Evolutionary conservation across 30 jellyfish, hydroid and myxozoan species (phyloP), one percentile per base, ranked within the genome.

Genomic region (Chironex yamaguchii): DNA sequence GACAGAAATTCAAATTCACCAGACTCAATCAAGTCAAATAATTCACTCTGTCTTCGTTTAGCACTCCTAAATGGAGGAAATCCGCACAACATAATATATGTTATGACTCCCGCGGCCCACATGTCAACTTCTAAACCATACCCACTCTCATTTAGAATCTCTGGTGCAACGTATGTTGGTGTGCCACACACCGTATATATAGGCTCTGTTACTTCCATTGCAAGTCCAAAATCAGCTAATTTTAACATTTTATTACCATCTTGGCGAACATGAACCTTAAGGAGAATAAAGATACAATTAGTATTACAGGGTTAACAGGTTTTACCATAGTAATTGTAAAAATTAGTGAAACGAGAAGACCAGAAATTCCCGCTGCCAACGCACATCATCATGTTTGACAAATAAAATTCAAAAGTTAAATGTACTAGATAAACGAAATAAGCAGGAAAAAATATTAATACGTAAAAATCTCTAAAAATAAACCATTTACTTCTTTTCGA

Each of bases 81-180:
- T 17, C 99, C 99, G 70, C 99, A 94, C 24, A 94, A 92, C 99
- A 94, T 94, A 65, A 94, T 94, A 53, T 94, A 94, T 26, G 93
- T 67, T 53, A 94, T 94, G 52, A 94, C 99, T 29, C 99, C 99
- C 49, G 99, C 99, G 27, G 99, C 99, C 99, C 99, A 94, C 94
- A 83, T 83, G 79, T 94, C 99, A 4, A 94, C 99, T 67, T 89
- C 94, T 24, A 94, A 85, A 81, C 99, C 99, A 54, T 94, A 94
- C 2, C 99, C 99, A 21, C 89, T 63, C 51, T 94, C 99, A n/a
- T 84, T 76, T 2, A 94, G 89, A 28, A 94, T 94, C 79, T 94
- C 99, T 2, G 99, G 99, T 13, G 99, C 97, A 32, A 94, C 99
- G 52, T 94, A 94, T 0, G 99, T 94, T 14, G 99, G 99, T 54